Evolutionary conservation across 2,888 invertebrate species (phyloP).

Genomic region (Drosophila neotestacea): DNA sequence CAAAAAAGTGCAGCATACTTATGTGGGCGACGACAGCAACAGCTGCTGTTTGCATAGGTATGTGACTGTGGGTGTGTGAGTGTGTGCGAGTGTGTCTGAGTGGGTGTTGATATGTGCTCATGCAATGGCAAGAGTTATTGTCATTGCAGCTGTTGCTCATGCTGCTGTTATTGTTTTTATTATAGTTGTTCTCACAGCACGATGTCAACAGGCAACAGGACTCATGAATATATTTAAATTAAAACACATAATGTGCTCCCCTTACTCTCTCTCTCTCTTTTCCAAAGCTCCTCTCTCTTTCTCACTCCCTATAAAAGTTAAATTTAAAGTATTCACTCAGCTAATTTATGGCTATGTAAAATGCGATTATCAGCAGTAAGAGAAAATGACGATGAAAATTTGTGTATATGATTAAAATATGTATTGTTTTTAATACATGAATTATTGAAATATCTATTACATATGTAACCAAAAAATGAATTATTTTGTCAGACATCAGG

Average conservation of each 20-base stretch:
- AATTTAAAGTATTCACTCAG: constrained; percentile 22
- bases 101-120: constrained; percentile 13
- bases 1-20: constrained; percentile 63
- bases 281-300: not conserved
- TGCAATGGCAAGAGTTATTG: constrained; percentile 68
- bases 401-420: not conserved
- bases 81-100: constrained; percentile 2
- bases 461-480: too few species aligned
- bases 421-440: not conserved
- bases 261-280: too few species aligned
- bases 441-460: not conserved
- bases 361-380: constrained; percentile 7
- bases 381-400: not conserved
- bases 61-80: constrained; percentile 12
- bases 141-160: constrained; percentile 75
- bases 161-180: constrained; percentile 67
- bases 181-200: constrained; percentile 58
- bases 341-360: constrained; percentile 29
- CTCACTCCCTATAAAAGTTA: not conserved
- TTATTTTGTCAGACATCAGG: too few species aligned
- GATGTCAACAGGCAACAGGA: constrained; percentile 66
- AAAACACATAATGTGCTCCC: constrained; percentile 45
- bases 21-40: constrained; percentile 53
- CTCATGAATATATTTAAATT: constrained; percentile 74
- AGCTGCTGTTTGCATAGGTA: constrained; percentile 55